phyloP scores from a whole-genome alignment of 2,113 vertebrate species.

The Macrotis lagotis region DNA sequence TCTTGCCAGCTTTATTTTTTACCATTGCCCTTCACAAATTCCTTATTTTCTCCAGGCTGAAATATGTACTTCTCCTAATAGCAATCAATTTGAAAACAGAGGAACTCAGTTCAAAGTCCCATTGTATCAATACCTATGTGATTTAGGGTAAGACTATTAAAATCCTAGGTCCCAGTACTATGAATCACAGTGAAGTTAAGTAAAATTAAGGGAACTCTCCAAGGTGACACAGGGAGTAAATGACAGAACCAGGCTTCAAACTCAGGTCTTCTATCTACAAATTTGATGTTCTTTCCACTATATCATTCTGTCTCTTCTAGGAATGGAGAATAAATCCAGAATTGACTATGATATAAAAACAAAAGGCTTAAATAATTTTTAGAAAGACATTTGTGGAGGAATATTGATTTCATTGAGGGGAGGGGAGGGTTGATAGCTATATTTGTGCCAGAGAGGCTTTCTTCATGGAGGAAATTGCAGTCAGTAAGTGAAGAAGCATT shows the following conservation, averaged over 20 bases:
- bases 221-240: neutral
- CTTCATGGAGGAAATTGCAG: neutral
- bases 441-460: neutral
- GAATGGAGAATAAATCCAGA: neutral
- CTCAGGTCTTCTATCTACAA: neutral
- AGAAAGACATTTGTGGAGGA: neutral
- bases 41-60: neutral
- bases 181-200: neutral
- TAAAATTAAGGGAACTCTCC: neutral
- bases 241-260: neutral
- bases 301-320: neutral
- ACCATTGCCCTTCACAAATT: neutral
- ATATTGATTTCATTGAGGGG: neutral
- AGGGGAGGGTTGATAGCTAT: neutral
- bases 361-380: neutral
- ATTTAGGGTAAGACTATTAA: neutral
- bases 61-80: neutral
- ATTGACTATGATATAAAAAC: neutral
- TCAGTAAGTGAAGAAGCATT: neutral
- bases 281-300: neutral
- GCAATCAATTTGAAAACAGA: neutral
- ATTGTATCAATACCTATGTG: neutral
- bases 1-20: neutral
- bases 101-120: neutral
- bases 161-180: neutral